Conservation (phyloP, 2,888 invertebrate genomes). For the Aleiodes leptofemur region DNA sequence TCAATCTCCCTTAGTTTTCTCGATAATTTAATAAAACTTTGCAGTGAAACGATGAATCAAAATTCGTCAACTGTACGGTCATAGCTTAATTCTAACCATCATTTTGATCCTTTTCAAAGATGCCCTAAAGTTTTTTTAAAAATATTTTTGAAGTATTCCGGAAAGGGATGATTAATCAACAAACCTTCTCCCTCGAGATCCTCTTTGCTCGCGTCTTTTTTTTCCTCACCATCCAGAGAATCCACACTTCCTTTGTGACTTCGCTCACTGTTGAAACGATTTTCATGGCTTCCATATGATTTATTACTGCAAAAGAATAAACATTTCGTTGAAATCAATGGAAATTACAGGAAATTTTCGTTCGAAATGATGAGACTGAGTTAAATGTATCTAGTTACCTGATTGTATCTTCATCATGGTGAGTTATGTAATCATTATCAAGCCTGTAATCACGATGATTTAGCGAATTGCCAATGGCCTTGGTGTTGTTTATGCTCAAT, state of each 20-base stretch:
- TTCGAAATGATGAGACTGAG: too few species aligned
- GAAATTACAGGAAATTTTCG: too few species aligned
- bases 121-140: too few species aligned
- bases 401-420: constrained; percentile 79
- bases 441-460: constrained; percentile 86
- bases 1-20: neutral
- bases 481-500: constrained; percentile 87
- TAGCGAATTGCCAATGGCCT: constrained; percentile 87
- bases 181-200: constrained; percentile 89
- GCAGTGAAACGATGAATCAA: neutral
- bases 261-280: constrained; percentile 91
- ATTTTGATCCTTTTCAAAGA: too few species aligned
- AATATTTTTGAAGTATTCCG: neutral
- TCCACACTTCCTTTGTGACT: constrained; percentile 94
- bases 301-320: constrained; percentile 81
- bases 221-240: constrained; percentile 91
- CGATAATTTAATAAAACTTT: neutral
- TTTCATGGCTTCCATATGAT: constrained; percentile 94
- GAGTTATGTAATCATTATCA: constrained; percentile 84
- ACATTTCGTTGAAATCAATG: too few species aligned
- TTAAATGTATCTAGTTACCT: constrained; percentile 67
- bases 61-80: neutral
- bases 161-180: constrained; percentile 38
- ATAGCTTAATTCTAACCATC: neutral
- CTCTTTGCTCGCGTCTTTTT: constrained; percentile 93